A percentile compares a stretch with the other conserved stretches of the same genome.
Evolutionary conservation across 2,888 invertebrate species (phyloP).

Genomic region (Nasonia oneida): DNA sequence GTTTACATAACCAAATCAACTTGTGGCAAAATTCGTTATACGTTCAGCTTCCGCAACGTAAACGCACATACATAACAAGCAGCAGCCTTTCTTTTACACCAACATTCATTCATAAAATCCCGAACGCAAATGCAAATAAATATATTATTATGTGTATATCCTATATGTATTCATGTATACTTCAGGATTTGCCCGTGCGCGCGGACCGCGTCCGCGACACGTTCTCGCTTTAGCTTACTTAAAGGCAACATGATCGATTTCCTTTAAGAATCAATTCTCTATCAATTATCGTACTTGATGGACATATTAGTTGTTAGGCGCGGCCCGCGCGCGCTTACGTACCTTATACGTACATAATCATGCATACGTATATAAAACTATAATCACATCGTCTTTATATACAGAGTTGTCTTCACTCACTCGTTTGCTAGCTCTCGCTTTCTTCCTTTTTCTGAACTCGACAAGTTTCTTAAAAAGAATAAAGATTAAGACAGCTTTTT

Average conservation of each 20-base stretch:
- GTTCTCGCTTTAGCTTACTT: neutral
- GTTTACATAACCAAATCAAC: conserved; percentile 8
- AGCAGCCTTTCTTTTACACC: conserved; percentile 4
- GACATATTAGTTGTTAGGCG: conserved; percentile 24
- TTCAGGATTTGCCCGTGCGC: conserved; percentile 35
- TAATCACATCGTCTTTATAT: conserved; percentile 68
- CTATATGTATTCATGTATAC: conserved; percentile 38
- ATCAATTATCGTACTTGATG: neutral
- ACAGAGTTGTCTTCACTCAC: conserved; percentile 61
- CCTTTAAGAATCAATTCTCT: conserved; percentile 18
- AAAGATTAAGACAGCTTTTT: conserved; percentile 34
- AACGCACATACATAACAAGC: conserved; percentile 51
- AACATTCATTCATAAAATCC: conserved; percentile 29
- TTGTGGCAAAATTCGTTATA: conserved; percentile 31
- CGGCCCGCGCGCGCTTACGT: conserved; percentile 24
- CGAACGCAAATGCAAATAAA: conserved; percentile 72
- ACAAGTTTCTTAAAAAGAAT: conserved; percentile 22
- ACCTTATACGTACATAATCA: conserved; percentile 15
- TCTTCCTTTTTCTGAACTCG: conserved; percentile 33
- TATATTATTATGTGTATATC: conserved; percentile 64
- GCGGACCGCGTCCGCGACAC: conserved; percentile 17
- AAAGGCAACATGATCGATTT: neutral
- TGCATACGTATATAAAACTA: conserved; percentile 61
- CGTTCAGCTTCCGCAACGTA: conserved; percentile 20
- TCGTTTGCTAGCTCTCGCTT: conserved; percentile 35